These are phyloP conservation scores for Barypeithes pellucidus DNA, from an alignment of 2,888 invertebrate genomes.

Conservation along the genomic window DNA sequence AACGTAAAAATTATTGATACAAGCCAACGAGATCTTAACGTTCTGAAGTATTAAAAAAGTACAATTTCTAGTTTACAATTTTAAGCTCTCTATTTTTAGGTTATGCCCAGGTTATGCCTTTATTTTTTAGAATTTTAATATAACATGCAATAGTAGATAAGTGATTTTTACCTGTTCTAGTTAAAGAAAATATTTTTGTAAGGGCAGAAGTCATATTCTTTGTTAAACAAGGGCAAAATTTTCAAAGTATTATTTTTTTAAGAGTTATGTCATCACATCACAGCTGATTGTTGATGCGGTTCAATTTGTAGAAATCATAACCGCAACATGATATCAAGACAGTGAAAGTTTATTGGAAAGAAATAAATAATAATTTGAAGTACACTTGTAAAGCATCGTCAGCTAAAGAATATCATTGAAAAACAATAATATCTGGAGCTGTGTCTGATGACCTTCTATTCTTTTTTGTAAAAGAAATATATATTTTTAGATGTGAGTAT, in stretches of 20 bases:
- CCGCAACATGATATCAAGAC: neutral
- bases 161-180: slow-evolving; percentile 61
- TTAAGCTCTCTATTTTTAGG: slow-evolving; percentile 2
- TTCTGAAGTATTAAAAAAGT: neutral
- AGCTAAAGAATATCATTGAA: too few species aligned
- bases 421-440: too few species aligned
- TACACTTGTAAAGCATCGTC: too few species aligned
- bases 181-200: slow-evolving; percentile 73
- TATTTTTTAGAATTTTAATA: neutral
- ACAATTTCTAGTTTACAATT: neutral
- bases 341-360: too few species aligned
- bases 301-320: neutral
- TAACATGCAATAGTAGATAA: neutral
- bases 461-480: too few species aligned
- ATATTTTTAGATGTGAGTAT: too few species aligned
- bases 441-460: too few species aligned
- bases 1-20: neutral
- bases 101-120: slow-evolving; percentile 12
- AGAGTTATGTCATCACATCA: slow-evolving; percentile 48
- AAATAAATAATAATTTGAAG: too few species aligned
- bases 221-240: slow-evolving; percentile 10
- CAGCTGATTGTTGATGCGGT: slow-evolving; percentile 3
- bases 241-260: neutral
- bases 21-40: neutral
- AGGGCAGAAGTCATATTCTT: slow-evolving; percentile 55